phyloP scores from a whole-genome alignment of 2,888 invertebrate genomes.

The Diarsia dahlii region DNA sequence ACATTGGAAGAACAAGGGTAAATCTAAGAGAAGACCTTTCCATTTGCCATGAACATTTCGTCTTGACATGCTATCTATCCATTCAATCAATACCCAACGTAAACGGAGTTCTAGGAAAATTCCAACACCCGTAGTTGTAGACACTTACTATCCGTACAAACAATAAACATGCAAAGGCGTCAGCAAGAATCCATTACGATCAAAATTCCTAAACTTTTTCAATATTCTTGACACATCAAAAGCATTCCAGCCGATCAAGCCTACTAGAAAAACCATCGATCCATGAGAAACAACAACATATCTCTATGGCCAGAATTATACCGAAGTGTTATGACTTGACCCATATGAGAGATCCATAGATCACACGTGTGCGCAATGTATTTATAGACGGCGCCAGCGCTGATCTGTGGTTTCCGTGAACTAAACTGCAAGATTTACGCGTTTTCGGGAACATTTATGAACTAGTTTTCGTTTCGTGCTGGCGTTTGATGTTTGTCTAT shows the following conservation, averaged over 20 bases:
- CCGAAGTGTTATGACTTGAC: constrained; percentile 57
- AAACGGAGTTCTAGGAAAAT: neutral
- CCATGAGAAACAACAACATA: constrained; percentile 11
- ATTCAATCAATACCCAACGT: too few relatives aligned
- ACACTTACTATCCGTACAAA: constrained; percentile 12
- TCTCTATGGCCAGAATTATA: constrained; percentile 15
- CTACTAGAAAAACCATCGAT: constrained; percentile 16
- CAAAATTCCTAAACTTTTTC: neutral
- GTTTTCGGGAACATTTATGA: constrained; percentile 41
- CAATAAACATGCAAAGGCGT: constrained; percentile 17
- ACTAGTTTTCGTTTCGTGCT: constrained; percentile 32
- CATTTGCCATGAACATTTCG: too few relatives aligned
- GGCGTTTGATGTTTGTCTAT: constrained; percentile 35
- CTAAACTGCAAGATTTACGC: constrained; percentile 48
- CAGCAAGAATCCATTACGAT: constrained; percentile 16
- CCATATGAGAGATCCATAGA: constrained; percentile 46
- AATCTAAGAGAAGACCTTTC: too few relatives aligned
- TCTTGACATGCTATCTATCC: too few relatives aligned
- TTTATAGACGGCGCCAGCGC: constrained; percentile 58
- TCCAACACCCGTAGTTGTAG: neutral
- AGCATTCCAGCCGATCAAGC: neutral
- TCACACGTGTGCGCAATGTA: constrained; percentile 51
- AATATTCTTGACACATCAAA: constrained; percentile 24
- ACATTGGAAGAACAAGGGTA: too few relatives aligned
- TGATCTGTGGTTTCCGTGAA: constrained; percentile 65